Evolutionary conservation across 2,888 invertebrate genomes (phyloP).

Genomic region (Taenaris catops): DNA sequence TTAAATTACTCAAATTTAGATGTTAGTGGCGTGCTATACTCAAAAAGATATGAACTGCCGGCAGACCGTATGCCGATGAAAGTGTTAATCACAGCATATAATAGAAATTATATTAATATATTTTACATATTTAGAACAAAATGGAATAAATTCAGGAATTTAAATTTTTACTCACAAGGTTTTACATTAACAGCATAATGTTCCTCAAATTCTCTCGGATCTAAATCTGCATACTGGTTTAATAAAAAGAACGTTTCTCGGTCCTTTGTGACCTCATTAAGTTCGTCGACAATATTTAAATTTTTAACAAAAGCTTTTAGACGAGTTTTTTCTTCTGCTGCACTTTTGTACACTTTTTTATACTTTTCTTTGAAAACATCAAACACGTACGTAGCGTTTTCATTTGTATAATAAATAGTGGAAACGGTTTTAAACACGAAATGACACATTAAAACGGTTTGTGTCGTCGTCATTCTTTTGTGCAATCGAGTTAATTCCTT

Average conservation of each 20-base stretch:
- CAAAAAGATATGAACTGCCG: too few species aligned
- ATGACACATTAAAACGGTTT: neutral
- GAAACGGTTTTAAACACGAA: neutral
- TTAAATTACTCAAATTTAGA: too few species aligned
- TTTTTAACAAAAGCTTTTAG: constrained; percentile 40
- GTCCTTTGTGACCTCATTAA: constrained; percentile 35
- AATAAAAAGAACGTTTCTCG: constrained; percentile 34
- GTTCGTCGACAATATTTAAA: constrained; percentile 32
- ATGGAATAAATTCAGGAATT: neutral
- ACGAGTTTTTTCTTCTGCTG: constrained; percentile 30
- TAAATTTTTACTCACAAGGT: constrained; percentile 41
- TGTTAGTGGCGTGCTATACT: too few species aligned
- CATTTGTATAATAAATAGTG: constrained; percentile 19
- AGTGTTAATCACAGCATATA: too few species aligned
- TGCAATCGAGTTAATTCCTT: too few species aligned
- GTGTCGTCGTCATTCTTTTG: neutral
- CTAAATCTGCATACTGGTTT: constrained; percentile 45
- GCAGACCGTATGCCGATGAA: too few species aligned
- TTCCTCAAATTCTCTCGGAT: constrained; percentile 35
- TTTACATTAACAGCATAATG: constrained; percentile 37
- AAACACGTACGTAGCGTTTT: constrained; percentile 32
- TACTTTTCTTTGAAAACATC: constrained; percentile 38
- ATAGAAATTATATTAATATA: too few species aligned
- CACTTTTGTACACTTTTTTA: constrained; percentile 35
- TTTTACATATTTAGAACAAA: too few species aligned